Percentiles rank a stretch among this genome's conserved stretches.
Conservation (phyloP, 1,140 invertebrate genomes). For the Lucilia cuprina region DNA sequence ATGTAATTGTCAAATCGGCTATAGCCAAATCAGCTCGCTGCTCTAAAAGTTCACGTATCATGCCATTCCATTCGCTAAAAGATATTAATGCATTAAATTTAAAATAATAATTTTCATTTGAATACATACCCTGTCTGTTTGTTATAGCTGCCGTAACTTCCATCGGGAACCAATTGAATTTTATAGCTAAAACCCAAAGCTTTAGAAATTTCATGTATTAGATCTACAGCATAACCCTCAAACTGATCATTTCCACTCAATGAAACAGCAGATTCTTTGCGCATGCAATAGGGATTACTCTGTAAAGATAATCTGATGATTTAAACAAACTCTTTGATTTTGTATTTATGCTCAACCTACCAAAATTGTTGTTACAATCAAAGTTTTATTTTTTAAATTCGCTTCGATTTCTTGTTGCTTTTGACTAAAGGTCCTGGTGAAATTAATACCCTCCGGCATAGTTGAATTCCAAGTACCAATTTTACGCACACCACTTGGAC, state of each 20-base stretch:
- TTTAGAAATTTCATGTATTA: slow-evolving; percentile 87
- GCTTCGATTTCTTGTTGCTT: slow-evolving; percentile 84
- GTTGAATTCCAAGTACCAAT: slow-evolving; percentile 90
- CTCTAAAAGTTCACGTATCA: slow-evolving; percentile 90
- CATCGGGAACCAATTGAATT: slow-evolving; percentile 80
- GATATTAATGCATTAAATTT: neutral
- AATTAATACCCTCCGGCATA: slow-evolving; percentile 79
- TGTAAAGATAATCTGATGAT: slow-evolving; percentile 60
- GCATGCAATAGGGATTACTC: slow-evolving; percentile 93
- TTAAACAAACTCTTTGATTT: neutral
- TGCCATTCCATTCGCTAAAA: slow-evolving; percentile 88
- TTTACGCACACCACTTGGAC: slow-evolving; percentile 79
- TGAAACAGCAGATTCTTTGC: slow-evolving; percentile 80
- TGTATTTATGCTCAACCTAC: slow-evolving; percentile 67
- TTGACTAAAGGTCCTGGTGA: slow-evolving; percentile 85
- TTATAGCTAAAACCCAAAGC: slow-evolving; percentile 92
- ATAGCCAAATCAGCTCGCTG: slow-evolving; percentile 91
- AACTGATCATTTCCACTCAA: slow-evolving; percentile 85
- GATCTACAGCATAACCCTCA: slow-evolving; percentile 87
- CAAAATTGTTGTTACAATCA: slow-evolving; percentile 89
- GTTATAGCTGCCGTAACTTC: slow-evolving; percentile 81
- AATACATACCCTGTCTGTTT: slow-evolving; percentile 66
- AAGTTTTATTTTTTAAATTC: slow-evolving; percentile 89
- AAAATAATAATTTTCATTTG: neutral
- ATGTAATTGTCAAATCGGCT: slow-evolving; percentile 93